Conservation (phyloP, 2,797 vertebrate genomes). For the Poecilia gillii region DNA sequence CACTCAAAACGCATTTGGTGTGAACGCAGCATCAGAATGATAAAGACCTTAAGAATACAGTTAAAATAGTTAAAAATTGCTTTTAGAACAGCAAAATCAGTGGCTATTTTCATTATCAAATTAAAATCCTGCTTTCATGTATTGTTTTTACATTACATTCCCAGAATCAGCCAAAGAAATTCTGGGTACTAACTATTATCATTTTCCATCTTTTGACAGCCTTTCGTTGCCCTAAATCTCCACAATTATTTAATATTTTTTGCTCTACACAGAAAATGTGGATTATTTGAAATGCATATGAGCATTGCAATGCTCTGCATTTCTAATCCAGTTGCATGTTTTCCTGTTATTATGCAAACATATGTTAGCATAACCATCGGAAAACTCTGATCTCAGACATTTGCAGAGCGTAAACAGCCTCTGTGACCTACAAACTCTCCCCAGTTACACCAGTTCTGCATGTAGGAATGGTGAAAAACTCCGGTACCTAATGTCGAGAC, state of each 20-base stretch:
- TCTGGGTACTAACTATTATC: neutral
- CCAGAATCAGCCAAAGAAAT: neutral
- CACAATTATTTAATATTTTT: neutral
- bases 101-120: neutral
- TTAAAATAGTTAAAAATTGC: neutral
- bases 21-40: neutral
- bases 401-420: neutral
- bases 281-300: neutral
- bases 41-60: neutral
- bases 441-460: neutral
- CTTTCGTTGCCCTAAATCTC: neutral
- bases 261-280: neutral
- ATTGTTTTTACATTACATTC: neutral
- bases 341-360: neutral
- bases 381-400: neutral
- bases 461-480: neutral
- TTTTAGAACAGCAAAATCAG: neutral
- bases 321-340: neutral
- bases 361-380: neutral
- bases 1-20: no score
- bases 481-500: neutral
- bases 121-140: neutral
- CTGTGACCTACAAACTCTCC: neutral
- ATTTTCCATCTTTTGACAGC: neutral
- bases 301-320: neutral